Base-by-base conservation (phyloP, 1,140 invertebrate species). In the Panagrolaimus sp. region DNA sequence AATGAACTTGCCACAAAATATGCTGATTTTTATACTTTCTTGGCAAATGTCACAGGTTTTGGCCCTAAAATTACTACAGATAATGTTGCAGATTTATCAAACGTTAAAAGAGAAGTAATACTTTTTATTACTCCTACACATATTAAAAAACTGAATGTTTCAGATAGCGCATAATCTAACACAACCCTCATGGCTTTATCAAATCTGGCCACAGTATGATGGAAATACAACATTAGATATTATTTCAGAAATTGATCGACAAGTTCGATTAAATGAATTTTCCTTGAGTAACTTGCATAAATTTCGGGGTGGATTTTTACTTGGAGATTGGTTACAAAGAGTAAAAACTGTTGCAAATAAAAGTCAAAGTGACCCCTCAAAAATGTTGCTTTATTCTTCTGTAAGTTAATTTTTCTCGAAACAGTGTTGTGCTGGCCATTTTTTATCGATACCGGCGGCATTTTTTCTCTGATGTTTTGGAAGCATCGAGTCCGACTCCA, bases 361-460 rank as follows among this genome's bases (percentile, higher is more conserved):
- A 55, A 73, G 71, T 38, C 45, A 7, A 44, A 28, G 58, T 21
- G 43, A 67, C 21, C 52, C 73, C 0, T 24, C 21, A 14, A 75
- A 75, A 68, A 72, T 75, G 73, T 32, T 77, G 9, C 48, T 76
- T 9, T 76, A 76, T 63, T 76, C 74, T 14, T 17, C 74, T 17
- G 73, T 75, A 76, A 63, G 73, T 63, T 28, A 12, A 67, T 68
- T 43, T 38, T 4, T 38, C 2, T 38, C 7, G 32, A n/a, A n/a
- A n/a, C n/a, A n/a, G n/a, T n/a, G n/a, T n/a, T n/a, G n/a, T n/a
- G n/a, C n/a, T n/a, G n/a, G n/a, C n/a, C n/a, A n/a, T n/a, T n/a
- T n/a, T n/a, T n/a, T n/a, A n/a, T n/a, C n/a, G n/a, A n/a, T n/a
- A n/a, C n/a, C n/a, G n/a, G n/a, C n/a, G n/a, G n/a, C n/a, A n/a